Base-by-base conservation (phyloP, 2,888 invertebrate genomes). In the Chrysolina oricalcia region DNA sequence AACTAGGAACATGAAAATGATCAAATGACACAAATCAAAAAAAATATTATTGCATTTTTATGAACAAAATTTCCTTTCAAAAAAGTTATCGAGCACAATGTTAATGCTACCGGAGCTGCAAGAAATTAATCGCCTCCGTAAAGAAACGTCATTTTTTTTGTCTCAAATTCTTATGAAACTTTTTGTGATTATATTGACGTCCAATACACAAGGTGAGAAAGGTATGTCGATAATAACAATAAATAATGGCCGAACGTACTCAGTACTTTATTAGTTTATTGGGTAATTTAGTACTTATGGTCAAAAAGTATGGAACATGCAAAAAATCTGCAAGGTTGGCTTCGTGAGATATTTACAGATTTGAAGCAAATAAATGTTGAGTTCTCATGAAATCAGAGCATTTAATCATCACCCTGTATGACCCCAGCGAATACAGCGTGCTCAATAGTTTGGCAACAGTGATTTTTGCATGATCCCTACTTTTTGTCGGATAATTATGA, bases 111-210 rank as follows among this genome's bases (percentile, higher is more conserved):
- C 27, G 27, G 27, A 5, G 2, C 6, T 35, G 0, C 35, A 35
- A 4, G 35, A 35, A 35, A 35, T 35, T 8, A 35, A 21, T 50
- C 41, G 40, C 10, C 53, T 68, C 11, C 53, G 15, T 40, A 35
- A 35, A 19, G 9, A 68, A 41, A 15, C 0, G 53, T 19, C 11
- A 40, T 53, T 19, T 19, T 40, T 53, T 35, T 59, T n/a, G 59
- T 59, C 59, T 59, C 59, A 59, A 59, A 40, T 40, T 53, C 50
- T 53, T 43, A 21, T 68, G 68, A 21, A 68, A 68, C 53, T 59
- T 50, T 53, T 68, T 68, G 68, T 68, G 68, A 68, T 68, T 41
- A 53, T 17, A 68, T 35, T 27, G 8, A 68, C 68, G 68, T 68
- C 68, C 68, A 68, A 56, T 9, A 67, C 35, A 43, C 50, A 59